Evolutionary conservation across 2,113 vertebrate species (phyloP), one percentile per base, ranked within the genome.

Genomic region (Catharus bicknelli): DNA sequence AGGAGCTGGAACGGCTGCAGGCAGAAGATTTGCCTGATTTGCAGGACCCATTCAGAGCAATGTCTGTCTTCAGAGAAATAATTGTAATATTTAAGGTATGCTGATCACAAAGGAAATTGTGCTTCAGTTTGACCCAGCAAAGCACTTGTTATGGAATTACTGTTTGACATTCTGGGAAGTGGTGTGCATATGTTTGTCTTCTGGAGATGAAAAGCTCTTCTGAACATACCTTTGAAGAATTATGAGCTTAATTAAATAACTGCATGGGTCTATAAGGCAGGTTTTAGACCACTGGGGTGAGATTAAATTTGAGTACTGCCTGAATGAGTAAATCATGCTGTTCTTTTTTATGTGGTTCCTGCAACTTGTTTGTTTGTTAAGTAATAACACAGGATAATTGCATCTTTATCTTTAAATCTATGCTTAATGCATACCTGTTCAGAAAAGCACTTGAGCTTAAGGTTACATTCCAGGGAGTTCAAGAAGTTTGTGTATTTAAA

Each of bases 51-150:
- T 94, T 94, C 57, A 95, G 96, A 88, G 97, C 98, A 14, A 96
- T 97, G 11, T 93, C 97, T 79, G 95, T 95, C 38, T 97, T 98
- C 43, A 95, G 96, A 61, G 98, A 98, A 90, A 98, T 98, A 88
- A 97, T 98, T 58, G 94, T 98, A 48, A 94, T 97, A 79, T 98
- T 99, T 83, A 98, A 98, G 98, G 99, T 99, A 92, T 78, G 97
- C 51, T 90, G 63, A 79, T 78, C 34, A 76, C 68, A 89, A 70
- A 40, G 69, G 72, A 83, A 40, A 13, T 66, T 81, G 47, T 79
- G 29, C 29, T 69, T 64, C 43, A 83, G 51, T 90, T 89, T 94
- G 59, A 91, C 89, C 93, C 19, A 19, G 82, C 51, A 84, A 88
- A 93, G 54, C 62, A 74, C 82, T 91, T 96, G 45, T 66, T 74